A percentile compares a stretch with the other conserved stretches of the same genome.
Conservation (phyloP, 2,888 invertebrate genomes). For the Drosophila imparisetae region DNA sequence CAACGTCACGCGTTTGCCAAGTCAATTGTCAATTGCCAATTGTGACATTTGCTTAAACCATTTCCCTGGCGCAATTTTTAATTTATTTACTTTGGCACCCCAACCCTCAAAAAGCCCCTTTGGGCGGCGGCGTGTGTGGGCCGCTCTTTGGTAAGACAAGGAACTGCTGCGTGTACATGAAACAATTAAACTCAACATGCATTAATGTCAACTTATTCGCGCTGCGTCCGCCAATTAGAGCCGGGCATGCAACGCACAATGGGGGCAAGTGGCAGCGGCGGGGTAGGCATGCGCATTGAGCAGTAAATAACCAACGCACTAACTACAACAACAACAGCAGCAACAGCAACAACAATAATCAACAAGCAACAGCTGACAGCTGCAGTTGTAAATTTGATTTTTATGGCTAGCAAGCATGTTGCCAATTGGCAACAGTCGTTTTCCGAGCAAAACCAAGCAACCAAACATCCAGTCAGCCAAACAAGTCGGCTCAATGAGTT, state of each 20-base stretch:
- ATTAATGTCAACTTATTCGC: slow-evolving; percentile 81
- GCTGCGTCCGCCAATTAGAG: slow-evolving; percentile 73
- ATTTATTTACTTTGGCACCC: slow-evolving; percentile 45
- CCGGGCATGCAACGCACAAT: slow-evolving; percentile 42
- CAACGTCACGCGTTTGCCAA: slow-evolving; percentile 45
- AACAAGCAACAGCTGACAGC: slow-evolving; percentile 62
- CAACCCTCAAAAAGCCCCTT: background rate
- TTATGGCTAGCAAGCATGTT: slow-evolving; percentile 73
- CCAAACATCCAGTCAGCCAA: slow-evolving; percentile 51
- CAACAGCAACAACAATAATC: slow-evolving; percentile 20
- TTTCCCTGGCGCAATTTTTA: slow-evolving; percentile 51
- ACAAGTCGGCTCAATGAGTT: slow-evolving; percentile 58
- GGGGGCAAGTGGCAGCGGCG: slow-evolving; percentile 27
- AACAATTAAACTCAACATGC: slow-evolving; percentile 79
- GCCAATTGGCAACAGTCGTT: slow-evolving; percentile 63
- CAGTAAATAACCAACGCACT: slow-evolving; percentile 61
- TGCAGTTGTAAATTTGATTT: slow-evolving; percentile 78
- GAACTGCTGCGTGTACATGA: slow-evolving; percentile 76
- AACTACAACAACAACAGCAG: slow-evolving; percentile 25
- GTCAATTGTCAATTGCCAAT: slow-evolving; percentile 58
- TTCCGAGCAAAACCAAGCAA: background rate
- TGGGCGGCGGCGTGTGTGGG: slow-evolving; percentile 46
- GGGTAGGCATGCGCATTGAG: slow-evolving; percentile 63
- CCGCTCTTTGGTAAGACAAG: slow-evolving; percentile 40
- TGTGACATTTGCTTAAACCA: slow-evolving; percentile 71